These are phyloP conservation scores for Trissonchulus sp. DNA, from an alignment of 2,888 invertebrate species.

Conservation along the genomic window DNA sequence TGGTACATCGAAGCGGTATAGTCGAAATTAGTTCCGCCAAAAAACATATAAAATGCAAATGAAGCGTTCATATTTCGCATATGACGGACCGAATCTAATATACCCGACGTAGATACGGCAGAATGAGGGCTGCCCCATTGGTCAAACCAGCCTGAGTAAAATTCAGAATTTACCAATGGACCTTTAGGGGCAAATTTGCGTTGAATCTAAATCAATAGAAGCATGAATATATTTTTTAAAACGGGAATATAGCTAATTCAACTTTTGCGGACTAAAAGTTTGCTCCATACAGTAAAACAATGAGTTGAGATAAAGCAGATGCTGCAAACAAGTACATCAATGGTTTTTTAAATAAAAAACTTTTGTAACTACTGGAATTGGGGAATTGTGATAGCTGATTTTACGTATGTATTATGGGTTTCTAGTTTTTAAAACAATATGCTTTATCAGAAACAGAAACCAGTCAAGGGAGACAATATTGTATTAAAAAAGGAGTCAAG, in stretches of 20 bases:
- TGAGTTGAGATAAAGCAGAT: neutral
- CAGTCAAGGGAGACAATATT: too few relatives aligned
- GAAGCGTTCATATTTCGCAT: conserved; percentile 26
- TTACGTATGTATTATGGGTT: too few relatives aligned
- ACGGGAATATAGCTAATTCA: too few relatives aligned
- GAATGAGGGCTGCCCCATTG: conserved; percentile 68
- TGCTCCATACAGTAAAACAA: neutral
- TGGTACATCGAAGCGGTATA: neutral
- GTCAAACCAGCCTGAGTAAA: conserved; percentile 81
- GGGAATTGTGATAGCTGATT: too few relatives aligned
- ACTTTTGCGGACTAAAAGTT: too few relatives aligned
- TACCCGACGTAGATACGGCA: neutral
- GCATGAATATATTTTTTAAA: neutral
- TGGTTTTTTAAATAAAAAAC: too few relatives aligned
- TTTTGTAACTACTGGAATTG: too few relatives aligned
- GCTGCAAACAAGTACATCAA: too few relatives aligned
- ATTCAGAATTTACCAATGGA: conserved; percentile 70
- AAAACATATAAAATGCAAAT: conserved; percentile 30
- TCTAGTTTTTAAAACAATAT: too few relatives aligned
- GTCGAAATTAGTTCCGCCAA: conserved; percentile 29
- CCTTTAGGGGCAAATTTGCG: conserved; percentile 59
- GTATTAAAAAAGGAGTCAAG: too few relatives aligned
- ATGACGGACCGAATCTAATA: conserved; percentile 21
- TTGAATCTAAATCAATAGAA: neutral
- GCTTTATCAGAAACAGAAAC: too few relatives aligned